phyloP scores from a whole-genome alignment of 2,113 vertebrate species.

The human (Homo sapiens) region DNA sequence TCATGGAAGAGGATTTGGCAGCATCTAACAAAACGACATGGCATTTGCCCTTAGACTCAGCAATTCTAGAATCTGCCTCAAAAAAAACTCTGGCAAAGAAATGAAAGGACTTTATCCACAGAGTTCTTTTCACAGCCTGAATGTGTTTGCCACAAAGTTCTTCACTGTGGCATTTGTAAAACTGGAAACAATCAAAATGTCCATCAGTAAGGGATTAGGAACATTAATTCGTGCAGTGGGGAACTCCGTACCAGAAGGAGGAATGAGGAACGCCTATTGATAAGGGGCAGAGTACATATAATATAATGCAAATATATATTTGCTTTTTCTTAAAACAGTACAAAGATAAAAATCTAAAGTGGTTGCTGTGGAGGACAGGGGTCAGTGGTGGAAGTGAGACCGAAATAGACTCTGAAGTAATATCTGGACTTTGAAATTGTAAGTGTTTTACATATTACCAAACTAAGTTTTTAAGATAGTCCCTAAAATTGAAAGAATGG shows the following conservation, averaged over 20 bases:
- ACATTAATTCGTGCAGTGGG: too few relatives aligned
- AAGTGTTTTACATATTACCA: neutral
- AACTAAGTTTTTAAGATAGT: neutral
- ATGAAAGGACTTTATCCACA: neutral
- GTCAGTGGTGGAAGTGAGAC: neutral
- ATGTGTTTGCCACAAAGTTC: neutral
- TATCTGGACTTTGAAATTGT: neutral
- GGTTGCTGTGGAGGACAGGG: too few relatives aligned
- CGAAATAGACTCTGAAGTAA: neutral
- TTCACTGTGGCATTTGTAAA: neutral
- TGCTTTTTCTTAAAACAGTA: neutral
- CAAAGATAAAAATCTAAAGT: neutral
- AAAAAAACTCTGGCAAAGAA: neutral
- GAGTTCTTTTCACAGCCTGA: too few relatives aligned
- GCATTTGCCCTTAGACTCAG: neutral
- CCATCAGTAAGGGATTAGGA: neutral
- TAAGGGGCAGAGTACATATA: too few relatives aligned
- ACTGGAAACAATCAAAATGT: neutral
- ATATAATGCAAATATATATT: neutral
- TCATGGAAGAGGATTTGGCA: neutral
- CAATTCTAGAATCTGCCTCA: neutral
- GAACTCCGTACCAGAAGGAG: too few relatives aligned
- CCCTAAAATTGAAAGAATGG: neutral
- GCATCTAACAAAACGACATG: neutral
- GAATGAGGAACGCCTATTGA: too few relatives aligned